Conservation (phyloP, 2,797 vertebrate genomes). For the Acanthurus leucopareius region DNA sequence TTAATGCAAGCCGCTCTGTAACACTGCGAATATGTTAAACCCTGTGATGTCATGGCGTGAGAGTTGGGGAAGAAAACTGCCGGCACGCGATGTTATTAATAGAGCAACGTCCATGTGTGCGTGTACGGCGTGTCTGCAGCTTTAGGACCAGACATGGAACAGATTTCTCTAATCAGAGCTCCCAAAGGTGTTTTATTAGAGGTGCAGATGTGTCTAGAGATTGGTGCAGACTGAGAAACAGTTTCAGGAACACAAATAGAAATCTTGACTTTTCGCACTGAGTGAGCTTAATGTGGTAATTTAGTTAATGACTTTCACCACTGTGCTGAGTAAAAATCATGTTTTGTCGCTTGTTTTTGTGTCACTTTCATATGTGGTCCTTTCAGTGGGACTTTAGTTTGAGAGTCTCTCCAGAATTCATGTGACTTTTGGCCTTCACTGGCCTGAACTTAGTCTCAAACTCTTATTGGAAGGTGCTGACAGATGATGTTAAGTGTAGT, state of each 20-base stretch:
- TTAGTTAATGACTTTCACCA: not conserved
- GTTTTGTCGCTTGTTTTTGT: not conserved
- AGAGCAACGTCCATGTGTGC: not conserved
- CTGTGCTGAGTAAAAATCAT: not conserved
- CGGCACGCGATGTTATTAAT: slow-evolving; percentile 68
- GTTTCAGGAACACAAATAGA: slow-evolving; percentile 6
- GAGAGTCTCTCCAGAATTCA: no score
- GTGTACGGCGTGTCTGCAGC: not conserved
- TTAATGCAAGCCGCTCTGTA: slow-evolving; percentile 43
- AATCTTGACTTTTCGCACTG: slow-evolving; percentile 6
- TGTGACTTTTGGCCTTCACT: no score
- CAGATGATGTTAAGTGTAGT: no score
- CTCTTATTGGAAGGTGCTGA: no score
- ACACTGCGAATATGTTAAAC: slow-evolving; percentile 36
- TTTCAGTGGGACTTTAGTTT: no score
- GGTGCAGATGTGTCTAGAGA: slow-evolving; percentile 54
- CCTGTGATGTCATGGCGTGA: slow-evolving; percentile 68
- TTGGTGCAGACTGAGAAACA: slow-evolving; percentile 37
- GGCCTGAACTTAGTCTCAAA: no score
- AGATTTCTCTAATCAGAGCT: slow-evolving; percentile 47
- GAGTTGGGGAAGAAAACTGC: slow-evolving; percentile 30
- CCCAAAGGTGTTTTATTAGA: slow-evolving; percentile 46
- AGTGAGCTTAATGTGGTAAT: not conserved
- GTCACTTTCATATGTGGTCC: no score
- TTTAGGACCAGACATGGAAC: slow-evolving; percentile 39